A percentile compares a stretch with the other conserved stretches of the same genome.
These are phyloP conservation scores for Abramis brama DNA, from an alignment of 2,113 vertebrate genomes.

Conservation along the genomic window DNA sequence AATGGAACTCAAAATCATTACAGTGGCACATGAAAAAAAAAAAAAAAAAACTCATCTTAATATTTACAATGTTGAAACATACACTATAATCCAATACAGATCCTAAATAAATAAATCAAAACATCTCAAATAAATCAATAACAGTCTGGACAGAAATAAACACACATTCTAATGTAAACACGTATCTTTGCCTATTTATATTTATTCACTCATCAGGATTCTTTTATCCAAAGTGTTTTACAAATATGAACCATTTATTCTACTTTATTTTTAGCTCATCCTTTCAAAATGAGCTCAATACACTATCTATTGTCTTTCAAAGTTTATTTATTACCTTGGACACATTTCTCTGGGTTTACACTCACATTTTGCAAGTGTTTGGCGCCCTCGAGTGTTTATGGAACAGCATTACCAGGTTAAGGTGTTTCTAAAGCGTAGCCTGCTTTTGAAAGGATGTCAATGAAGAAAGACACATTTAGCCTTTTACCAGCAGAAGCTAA, in stretches of 20 bases:
- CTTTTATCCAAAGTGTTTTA: too few relatives aligned
- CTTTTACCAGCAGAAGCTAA: neutral
- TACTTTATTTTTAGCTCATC: neutral
- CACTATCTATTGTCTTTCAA: neutral
- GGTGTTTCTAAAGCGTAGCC: too few relatives aligned
- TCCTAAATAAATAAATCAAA: neutral
- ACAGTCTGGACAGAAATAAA: neutral
- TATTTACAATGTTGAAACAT: too few relatives aligned
- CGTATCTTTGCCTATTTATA: neutral
- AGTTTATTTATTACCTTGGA: neutral
- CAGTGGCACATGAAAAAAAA: too few relatives aligned
- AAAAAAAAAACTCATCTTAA: too few relatives aligned
- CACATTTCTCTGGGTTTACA: neutral
- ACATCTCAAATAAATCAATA: neutral
- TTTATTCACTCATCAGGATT: neutral
- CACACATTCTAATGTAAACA: neutral
- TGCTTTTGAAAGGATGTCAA: neutral
- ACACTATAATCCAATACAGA: too few relatives aligned
- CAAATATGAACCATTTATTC: neutral
- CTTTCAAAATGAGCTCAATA: neutral
- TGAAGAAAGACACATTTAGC: neutral
- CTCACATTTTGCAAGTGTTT: neutral
- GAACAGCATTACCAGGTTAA: neutral
- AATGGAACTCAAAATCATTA: too few relatives aligned
- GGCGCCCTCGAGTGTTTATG: slow-evolving; percentile 4